phyloP scores from a whole-genome alignment of 2,797 vertebrate species.

The Sarcoramphus papa region DNA sequence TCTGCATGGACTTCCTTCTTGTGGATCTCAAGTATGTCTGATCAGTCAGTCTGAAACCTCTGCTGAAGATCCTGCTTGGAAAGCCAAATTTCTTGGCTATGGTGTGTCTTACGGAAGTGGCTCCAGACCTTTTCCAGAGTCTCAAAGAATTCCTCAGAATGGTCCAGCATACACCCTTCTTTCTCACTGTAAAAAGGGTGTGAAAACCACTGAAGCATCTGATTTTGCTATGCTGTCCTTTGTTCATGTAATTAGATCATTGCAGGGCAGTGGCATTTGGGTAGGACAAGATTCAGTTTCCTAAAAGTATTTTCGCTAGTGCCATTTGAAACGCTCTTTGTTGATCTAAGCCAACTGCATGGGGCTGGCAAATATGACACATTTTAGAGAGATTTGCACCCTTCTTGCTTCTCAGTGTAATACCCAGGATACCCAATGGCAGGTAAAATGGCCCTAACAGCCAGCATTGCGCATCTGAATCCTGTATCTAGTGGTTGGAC shows the following conservation, averaged over 20 bases:
- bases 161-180: neutral
- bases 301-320: neutral
- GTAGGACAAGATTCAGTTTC: neutral
- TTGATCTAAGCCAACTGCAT: neutral
- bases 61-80: neutral
- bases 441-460: neutral
- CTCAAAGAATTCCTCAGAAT: neutral
- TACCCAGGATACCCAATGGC: neutral
- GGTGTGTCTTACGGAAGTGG: neutral
- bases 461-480: neutral
- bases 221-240: neutral
- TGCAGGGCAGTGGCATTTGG: neutral
- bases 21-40: neutral
- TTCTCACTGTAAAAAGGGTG: neutral
- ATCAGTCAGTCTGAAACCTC: neutral
- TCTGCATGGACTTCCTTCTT: neutral
- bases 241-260: neutral
- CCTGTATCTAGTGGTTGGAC: accelerated
- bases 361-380: neutral
- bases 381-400: neutral
- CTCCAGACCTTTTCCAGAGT: neutral
- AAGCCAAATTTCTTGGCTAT: neutral
- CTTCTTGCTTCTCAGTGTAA: neutral
- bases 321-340: neutral
- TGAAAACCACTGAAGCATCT: neutral